Percentiles rank a stretch among this genome's conserved stretches.
These are phyloP conservation scores for Plectrocnemia conspersa DNA, from an alignment of 1,140 invertebrate genomes.

Conservation along the genomic window DNA sequence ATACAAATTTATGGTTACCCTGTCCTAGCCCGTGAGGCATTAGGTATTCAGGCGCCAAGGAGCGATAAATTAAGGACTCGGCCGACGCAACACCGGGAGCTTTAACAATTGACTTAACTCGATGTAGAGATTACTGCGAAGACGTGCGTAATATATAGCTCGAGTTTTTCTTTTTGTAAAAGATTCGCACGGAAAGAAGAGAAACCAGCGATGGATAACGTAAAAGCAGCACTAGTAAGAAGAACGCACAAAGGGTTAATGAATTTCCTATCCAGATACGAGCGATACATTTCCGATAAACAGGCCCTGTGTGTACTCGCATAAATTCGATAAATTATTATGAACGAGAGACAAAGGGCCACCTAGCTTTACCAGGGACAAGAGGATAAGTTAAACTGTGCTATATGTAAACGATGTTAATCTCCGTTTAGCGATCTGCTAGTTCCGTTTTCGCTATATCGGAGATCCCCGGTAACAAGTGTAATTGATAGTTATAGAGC, in stretches of 20 bases:
- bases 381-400: conserved; percentile 13
- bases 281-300: too few relatives aligned
- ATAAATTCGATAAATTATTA: conserved; percentile 13
- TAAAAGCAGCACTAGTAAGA: too few relatives aligned
- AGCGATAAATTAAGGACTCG: background rate
- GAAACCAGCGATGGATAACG: background rate
- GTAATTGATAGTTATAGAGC: conserved; percentile 25
- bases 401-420: conserved; percentile 27
- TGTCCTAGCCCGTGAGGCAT: background rate
- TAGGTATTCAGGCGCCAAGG: background rate
- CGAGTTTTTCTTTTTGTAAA: background rate
- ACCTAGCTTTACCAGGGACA: conserved; percentile 1
- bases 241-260: too few relatives aligned
- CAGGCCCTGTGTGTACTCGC: background rate
- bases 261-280: too few relatives aligned
- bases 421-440: conserved; percentile 16
- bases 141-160: conserved; percentile 2
- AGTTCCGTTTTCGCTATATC: conserved; percentile 13
- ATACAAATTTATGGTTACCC: too few relatives aligned
- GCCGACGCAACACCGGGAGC: conserved; percentile 3
- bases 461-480: conserved; percentile 15
- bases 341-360: conserved; percentile 6
- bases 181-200: background rate
- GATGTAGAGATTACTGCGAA: background rate
- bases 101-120: background rate